Base-by-base conservation (phyloP, 2,888 invertebrate genomes). In the Mechanitis mazaeus region DNA sequence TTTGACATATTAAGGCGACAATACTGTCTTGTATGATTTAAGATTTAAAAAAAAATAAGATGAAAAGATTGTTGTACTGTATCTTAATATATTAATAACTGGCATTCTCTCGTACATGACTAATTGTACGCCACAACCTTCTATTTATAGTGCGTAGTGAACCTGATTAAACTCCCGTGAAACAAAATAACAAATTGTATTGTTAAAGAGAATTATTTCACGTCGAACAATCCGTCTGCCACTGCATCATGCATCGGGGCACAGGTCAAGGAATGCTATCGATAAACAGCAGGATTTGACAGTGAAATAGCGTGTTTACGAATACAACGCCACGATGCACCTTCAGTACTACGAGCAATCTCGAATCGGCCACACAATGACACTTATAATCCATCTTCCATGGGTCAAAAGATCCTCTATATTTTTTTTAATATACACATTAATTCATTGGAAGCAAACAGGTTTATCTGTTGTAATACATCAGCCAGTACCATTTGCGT, bases 201-300 rank as follows among this genome's bases (percentile, higher is more conserved):
- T 56, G 60, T 69, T 65, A 64, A 69, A 69, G 69, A 63, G 67
- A 70, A 66, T 68, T 69, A 66, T 68, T 68, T 68, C 63, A 69
- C 55, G 45, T 67, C 67, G 73, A 73, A 72, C 71, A 75, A 76
- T 75, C 75, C 71, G 74, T 74, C 73, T 73, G 75, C 73, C 76
- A 75, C 71, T 73, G 72, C 73, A 76, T 76, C 78, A 78, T 81
- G 77, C 79, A 79, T 78, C 71, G 66, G 72, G 79, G 75, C 84
- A 79, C 59, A 79, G 84, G 82, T 83, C 84, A 78, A 74, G 76
- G 76, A 81, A 83, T 83, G 82, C 76, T 76, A 72, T 79, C 78
- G 80, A 83, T 84, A 83, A 79, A 83, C 80, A 77, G 76, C 75
- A 71, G 80, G 77, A 82, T 86, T 83, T 84, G 85, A 86, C 86